Base-by-base conservation (phyloP, 2,797 vertebrate genomes). In the Myotis pilosus region DNA sequence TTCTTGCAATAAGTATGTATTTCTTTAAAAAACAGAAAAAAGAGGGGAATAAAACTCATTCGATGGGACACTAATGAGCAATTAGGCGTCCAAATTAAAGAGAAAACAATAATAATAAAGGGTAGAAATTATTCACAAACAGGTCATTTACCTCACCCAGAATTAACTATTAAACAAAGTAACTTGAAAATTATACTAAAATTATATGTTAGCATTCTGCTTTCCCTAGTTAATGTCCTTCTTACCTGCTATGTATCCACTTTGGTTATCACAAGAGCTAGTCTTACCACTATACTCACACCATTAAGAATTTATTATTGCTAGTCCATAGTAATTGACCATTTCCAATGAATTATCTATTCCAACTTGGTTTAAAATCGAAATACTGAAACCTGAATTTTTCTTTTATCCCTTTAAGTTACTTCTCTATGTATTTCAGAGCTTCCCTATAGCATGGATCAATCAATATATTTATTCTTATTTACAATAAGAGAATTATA, bases 401-500 rank as follows among this genome's bases (percentile, higher is more conserved):
- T 82, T 82, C n/a, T 89, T 80, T 64, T 30, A 87, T 20, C 3
- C 7, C 44, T 87, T 85, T 15, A 28, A 82, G n/a, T 81, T 62
- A 74, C 30, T 57, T 82, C 33, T 76, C 25, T 89, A 3, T 78
- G 15, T 49, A 82, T 87, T 72, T 87, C 62, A 85, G 55, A 89
- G 44, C 20, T 74, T 83, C 15, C 13, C 60, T 72, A 7, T 49
- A 89, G 33, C 2, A 38, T 53, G 23, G 16, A 38, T 74, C 62
- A 94, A 75, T 64, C 71, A 57, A 55, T 88, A 80, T 36, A 22
- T 93, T 85, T 64, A 85, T 57, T 9, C 15, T 96, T 69, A 51
- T 81, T 91, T 72, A 89, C 36, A 93, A 36, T 82, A 33, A 87
- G 89, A 86, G 33, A 69, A 91, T 25, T 49, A 82, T 75, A 53